These are phyloP conservation scores for Colistium nudipinnis DNA, from an alignment of 2,113 vertebrate genomes.

Conservation along the genomic window DNA sequence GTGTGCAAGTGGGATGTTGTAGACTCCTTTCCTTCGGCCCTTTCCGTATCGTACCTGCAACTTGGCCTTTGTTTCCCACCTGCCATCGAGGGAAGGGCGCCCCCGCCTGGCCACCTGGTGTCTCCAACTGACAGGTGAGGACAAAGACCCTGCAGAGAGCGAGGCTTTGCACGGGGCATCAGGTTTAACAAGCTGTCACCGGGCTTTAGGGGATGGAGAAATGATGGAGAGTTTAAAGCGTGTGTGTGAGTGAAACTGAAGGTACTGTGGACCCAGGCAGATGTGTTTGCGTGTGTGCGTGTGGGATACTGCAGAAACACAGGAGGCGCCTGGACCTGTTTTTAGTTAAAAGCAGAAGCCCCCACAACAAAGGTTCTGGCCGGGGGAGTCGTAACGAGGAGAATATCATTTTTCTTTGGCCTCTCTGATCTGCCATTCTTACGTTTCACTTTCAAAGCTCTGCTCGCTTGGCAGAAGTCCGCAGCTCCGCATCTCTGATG, in stretches of 20 bases:
- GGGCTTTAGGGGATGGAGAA: conserved; percentile 38
- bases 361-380: conserved; percentile 87
- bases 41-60: conserved; percentile 32
- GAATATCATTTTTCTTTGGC: conserved; percentile 94
- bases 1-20: conserved; percentile 29
- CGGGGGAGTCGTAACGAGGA: conserved; percentile 79
- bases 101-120: conserved; percentile 46
- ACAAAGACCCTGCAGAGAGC: conserved; percentile 60
- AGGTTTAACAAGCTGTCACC: conserved; percentile 75
- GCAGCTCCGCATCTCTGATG: conserved; percentile 59
- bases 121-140: conserved; percentile 63
- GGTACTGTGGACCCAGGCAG: conserved; percentile 10
- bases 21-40: conserved; percentile 17
- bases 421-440: conserved; percentile 88
- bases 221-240: conserved; percentile 37
- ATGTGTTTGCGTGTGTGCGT: conserved; percentile 16
- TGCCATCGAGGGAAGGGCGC: conserved; percentile 32
- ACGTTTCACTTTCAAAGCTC: conserved; percentile 93
- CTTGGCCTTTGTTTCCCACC: conserved; percentile 40
- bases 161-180: conserved; percentile 58
- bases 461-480: conserved; percentile 77
- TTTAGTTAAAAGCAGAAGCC: conserved; percentile 91
- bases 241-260: conserved; percentile 1
- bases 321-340: conserved; percentile 84
- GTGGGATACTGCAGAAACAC: conserved; percentile 45